phyloP scores from a whole-genome alignment of 2,888 invertebrate genomes.

The Drosophila stalkeri region DNA sequence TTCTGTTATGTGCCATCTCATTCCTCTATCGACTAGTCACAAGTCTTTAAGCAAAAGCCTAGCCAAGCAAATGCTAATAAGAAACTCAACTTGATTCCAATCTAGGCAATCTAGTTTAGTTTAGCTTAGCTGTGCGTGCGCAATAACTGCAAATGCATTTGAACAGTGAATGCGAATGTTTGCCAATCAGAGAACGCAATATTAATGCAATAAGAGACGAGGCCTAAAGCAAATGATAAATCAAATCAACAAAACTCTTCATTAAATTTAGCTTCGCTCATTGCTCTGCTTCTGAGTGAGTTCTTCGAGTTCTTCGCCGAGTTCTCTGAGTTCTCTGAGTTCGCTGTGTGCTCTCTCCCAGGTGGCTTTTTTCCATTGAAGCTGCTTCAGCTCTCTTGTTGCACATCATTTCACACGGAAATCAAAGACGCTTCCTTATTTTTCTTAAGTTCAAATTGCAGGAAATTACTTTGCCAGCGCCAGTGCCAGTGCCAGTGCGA shows the following conservation, averaged over 20 bases:
- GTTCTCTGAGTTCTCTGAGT: background rate
- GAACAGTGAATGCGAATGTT: conserved; percentile 3
- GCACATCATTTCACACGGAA: conserved; percentile 80
- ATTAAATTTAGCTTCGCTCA: conserved; percentile 43
- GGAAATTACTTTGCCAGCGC: conserved; percentile 77
- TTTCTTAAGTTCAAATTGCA: conserved; percentile 80
- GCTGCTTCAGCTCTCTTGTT: conserved; percentile 25
- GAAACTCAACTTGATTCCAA: background rate
- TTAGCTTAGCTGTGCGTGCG: background rate
- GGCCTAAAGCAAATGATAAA: conserved; percentile 85
- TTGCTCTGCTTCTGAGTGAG: background rate
- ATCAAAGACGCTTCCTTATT: conserved; percentile 81
- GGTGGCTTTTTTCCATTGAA: conserved; percentile 8
- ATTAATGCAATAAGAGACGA: conserved; percentile 81
- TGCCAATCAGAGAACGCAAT: conserved; percentile 36
- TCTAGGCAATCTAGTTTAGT: background rate
- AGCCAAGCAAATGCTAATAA: background rate
- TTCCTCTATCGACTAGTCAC: background rate
- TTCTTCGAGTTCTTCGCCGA: background rate
- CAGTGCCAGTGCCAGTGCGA: conserved; percentile 42
- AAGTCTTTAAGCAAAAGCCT: background rate
- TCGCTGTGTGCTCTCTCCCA: background rate
- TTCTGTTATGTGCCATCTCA: too few relatives aligned
- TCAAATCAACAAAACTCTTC: conserved; percentile 72
- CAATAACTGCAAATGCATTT: conserved; percentile 3